A percentile compares a stretch with the other conserved stretches of the same genome.
These are phyloP conservation scores for Pygoscelis antarcticus DNA, from an alignment of 2,113 vertebrate genomes.

Conservation along the genomic window DNA sequence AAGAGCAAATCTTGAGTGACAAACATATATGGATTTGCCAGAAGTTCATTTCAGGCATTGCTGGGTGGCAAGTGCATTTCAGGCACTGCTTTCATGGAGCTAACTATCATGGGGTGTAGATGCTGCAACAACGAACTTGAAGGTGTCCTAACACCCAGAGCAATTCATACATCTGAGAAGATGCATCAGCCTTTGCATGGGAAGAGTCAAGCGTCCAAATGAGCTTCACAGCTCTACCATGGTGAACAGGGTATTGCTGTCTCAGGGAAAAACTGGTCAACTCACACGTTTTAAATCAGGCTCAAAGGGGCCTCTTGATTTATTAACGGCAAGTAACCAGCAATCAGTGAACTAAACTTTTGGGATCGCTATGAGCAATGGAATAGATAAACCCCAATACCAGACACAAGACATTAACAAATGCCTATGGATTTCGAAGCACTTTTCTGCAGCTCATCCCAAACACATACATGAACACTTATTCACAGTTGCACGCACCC, in stretches of 20 bases:
- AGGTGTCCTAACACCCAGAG: neutral
- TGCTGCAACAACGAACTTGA: neutral
- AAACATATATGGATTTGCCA: neutral
- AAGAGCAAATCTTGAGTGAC: neutral
- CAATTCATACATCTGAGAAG: neutral
- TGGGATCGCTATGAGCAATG: rapidly evolving
- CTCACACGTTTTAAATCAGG: neutral
- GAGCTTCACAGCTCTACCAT: neutral
- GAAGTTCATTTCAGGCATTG: neutral
- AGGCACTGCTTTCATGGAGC: neutral
- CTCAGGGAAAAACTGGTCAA: neutral
- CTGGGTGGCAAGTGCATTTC: neutral
- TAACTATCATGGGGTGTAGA: neutral
- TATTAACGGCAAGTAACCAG: neutral
- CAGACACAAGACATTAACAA: rapidly evolving
- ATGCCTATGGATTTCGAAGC: neutral
- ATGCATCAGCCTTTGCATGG: neutral
- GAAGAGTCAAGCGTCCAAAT: neutral
- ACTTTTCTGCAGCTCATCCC: neutral
- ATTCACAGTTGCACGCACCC: rapidly evolving
- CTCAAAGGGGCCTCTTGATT: neutral
- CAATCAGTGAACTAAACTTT: neutral
- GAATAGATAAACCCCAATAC: neutral
- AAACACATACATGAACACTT: neutral
- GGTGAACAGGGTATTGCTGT: neutral